Evolutionary conservation across 2,113 vertebrate species (phyloP), one percentile per base, ranked within the genome.

Genomic region (Mirounga angustirostris): DNA sequence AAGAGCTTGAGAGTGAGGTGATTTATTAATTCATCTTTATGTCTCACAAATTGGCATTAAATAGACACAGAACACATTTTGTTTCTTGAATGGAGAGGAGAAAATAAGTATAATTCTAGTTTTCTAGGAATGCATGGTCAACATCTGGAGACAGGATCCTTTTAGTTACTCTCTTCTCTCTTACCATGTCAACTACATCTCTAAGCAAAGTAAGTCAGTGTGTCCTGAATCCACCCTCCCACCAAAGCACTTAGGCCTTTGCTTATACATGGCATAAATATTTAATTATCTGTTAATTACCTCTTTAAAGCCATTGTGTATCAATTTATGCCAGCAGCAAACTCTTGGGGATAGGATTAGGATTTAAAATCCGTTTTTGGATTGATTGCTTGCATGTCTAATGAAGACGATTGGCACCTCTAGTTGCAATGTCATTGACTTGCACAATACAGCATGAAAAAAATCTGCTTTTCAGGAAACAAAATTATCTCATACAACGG

Each of bases 271-370:
- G 61, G 56, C 26, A 96, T 97, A 97, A 97, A 98, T 98, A 98
- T 98, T 97, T 97, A 98, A 98, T 97, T 91, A 95, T 65, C 91
- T 96, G 85, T 96, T 98, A 98, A 97, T 98, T 97, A 97, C 89
- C 89, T 97, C 83, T 96, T 96, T 97, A 98, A 95, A 94, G 92
- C n/a, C 79, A 83, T 87, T 84, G 63, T 89, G 50, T 98, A 83
- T 98, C 95, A 79, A 43, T 95, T 97, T 97, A 83, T 96, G 92
- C 91, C 76, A 95, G 93, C 78, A 96, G 61, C 59, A 84, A 93
- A 91, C 89, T 87, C 91, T 59, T 74, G 56, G 92, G 95, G 36
- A 82, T 87, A 80, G 58, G 46, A 22, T 69, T 89, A 80, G 56
- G 67, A 33, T 93, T 94, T 97, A 71, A 95, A 96, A 96, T 76